phyloP scores from a whole-genome alignment of 1,140 invertebrate genomes.

The Hylaeus anthracinus region DNA sequence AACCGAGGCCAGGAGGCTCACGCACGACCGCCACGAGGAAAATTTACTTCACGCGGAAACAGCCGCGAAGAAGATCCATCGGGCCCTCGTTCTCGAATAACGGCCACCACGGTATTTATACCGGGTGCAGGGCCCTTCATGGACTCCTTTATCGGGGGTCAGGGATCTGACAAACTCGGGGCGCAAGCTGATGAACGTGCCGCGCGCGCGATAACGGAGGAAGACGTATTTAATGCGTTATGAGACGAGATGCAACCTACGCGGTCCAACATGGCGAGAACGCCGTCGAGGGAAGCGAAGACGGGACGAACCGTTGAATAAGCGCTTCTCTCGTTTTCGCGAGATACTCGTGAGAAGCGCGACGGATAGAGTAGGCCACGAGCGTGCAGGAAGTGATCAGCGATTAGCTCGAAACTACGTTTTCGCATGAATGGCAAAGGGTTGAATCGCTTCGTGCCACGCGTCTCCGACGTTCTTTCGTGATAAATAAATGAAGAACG shows the following conservation, averaged over 20 bases:
- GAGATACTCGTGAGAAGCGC: constrained; percentile 6
- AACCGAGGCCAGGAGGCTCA: neutral
- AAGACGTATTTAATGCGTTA: constrained; percentile 20
- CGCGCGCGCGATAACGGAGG: constrained; percentile 24
- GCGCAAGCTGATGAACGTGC: constrained; percentile 43
- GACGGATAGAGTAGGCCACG: no score
- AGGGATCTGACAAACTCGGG: constrained; percentile 40
- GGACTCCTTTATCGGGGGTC: constrained; percentile 32
- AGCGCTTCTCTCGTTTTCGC: neutral
- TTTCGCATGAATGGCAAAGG: no score
- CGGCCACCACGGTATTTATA: constrained; percentile 33
- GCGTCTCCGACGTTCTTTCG: neutral
- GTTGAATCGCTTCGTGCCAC: neutral
- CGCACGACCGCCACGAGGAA: constrained; percentile 21
- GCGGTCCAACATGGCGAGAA: neutral
- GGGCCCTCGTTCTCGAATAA: constrained; percentile 33
- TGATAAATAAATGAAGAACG: constrained; percentile 3
- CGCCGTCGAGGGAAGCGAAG: neutral
- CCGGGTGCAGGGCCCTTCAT: constrained; percentile 18
- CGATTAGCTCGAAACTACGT: no score
- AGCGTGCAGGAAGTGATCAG: no score
- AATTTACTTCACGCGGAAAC: constrained; percentile 61
- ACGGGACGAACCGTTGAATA: neutral
- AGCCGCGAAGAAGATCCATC: constrained; percentile 50
- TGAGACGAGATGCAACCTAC: constrained; percentile 5